Conservation (phyloP, 2,797 vertebrate species). For the Urophycis tenuis region DNA sequence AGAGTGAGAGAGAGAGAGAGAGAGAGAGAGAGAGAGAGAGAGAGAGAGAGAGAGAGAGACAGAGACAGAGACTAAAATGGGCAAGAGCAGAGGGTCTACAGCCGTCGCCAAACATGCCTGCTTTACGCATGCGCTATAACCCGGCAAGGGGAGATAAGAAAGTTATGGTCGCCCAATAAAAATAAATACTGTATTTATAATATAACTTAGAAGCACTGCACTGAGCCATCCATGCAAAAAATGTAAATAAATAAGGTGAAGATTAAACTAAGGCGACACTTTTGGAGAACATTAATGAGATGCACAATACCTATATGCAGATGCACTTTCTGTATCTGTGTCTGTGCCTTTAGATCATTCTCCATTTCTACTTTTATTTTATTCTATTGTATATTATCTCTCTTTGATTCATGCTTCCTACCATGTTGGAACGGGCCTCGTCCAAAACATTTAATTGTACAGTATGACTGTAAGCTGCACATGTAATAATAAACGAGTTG, state of each 20-base stretch:
- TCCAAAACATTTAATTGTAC: no score
- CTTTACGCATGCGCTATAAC: slow-evolving; percentile 1
- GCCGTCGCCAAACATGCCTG: not conserved
- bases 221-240: not conserved
- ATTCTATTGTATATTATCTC: no score
- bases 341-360: no score
- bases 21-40: no score
- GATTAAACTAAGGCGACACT: not conserved
- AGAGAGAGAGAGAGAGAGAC: slow-evolving; percentile 22
- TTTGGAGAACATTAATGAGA: not conserved
- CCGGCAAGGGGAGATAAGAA: slow-evolving; percentile 48
- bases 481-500: no score
- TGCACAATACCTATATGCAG: no score
- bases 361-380: no score
- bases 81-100: slow-evolving; percentile 44
- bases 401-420: no score
- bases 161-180: not conserved
- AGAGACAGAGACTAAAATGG: slow-evolving; percentile 70
- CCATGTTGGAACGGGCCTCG: no score
- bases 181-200: not conserved
- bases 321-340: no score
- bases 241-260: not conserved
- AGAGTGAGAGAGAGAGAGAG: no score
- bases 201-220: not conserved
- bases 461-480: no score